Conservation (phyloP, 37 sponge, comb jelly and placozoan genomes). For the Halichondria panicea region DNA sequence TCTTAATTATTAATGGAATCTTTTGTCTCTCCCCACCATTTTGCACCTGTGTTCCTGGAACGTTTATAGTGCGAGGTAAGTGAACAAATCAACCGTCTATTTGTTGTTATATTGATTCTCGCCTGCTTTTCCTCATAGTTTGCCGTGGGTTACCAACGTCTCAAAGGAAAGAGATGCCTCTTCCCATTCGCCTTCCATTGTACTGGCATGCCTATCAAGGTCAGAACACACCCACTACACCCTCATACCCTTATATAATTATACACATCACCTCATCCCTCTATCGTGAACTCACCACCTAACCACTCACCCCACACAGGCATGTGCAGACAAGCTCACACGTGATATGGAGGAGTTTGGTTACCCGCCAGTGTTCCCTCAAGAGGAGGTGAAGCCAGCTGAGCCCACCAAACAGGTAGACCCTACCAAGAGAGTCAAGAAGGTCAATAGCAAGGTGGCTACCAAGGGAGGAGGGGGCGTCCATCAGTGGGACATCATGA, state of each 20-base stretch:
- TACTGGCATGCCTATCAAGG: conserved; percentile 99
- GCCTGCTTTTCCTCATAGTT: conserved; percentile 58
- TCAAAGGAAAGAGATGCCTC: conserved; percentile 96
- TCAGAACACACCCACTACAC: background rate
- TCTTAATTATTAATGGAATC: background rate
- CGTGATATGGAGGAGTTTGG: conserved; percentile 92
- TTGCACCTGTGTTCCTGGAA: background rate
- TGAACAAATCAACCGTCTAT: background rate
- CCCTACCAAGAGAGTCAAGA: conserved; percentile 54
- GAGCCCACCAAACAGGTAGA: conserved; percentile 35
- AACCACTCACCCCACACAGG: conserved; percentile 44
- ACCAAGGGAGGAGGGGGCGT: conserved; percentile 67
- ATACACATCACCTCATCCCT: background rate
- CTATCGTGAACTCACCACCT: background rate
- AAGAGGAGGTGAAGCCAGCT: conserved; percentile 21
- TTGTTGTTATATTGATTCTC: background rate
- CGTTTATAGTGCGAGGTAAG: conserved; percentile 36
- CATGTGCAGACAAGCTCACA: conserved; percentile 95
- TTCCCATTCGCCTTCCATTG: conserved; percentile 99
- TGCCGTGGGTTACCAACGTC: conserved; percentile 93
- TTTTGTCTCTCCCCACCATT: background rate
- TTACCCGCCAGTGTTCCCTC: conserved; percentile 89
- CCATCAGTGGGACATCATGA: conserved; percentile 98
- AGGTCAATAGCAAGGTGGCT: conserved; percentile 89
- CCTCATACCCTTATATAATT: background rate